These are phyloP conservation scores for Dicroscelio sp. DNA, from an alignment of 2,888 invertebrate genomes.

Conservation along the genomic window DNA sequence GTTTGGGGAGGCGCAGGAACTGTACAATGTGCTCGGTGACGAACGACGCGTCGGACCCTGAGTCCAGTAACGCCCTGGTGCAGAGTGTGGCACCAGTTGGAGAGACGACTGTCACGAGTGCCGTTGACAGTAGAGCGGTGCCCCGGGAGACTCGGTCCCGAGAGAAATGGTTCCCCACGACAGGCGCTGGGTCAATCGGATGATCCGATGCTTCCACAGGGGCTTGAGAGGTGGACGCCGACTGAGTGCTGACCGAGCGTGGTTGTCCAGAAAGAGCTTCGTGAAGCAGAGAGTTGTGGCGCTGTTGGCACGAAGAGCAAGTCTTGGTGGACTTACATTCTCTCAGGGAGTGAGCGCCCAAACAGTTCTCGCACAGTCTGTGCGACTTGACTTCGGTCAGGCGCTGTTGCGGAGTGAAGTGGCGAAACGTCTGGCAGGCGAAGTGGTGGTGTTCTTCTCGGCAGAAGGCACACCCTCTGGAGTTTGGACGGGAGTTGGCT, in stretches of 20 bases:
- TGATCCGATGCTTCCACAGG: too few species aligned
- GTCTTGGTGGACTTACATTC: background rate
- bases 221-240: background rate
- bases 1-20: background rate
- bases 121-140: background rate
- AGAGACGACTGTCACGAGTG: background rate
- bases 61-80: background rate
- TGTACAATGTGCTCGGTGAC: background rate
- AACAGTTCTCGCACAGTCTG: background rate
- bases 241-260: background rate
- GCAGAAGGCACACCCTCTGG: background rate
- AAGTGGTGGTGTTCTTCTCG: background rate
- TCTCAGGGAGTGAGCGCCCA: background rate
- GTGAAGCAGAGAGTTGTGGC: background rate
- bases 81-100: background rate
- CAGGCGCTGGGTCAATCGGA: too few species aligned
- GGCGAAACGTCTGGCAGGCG: background rate
- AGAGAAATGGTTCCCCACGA: background rate
- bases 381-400: background rate
- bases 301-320: background rate
- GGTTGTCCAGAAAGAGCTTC: background rate
- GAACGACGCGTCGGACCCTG: slow-evolving; percentile 7
- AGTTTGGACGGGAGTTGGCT: background rate
- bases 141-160: background rate
- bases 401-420: background rate